phyloP scores from a whole-genome alignment of 2,888 invertebrate genomes.

The Podotricha telesiphe region DNA sequence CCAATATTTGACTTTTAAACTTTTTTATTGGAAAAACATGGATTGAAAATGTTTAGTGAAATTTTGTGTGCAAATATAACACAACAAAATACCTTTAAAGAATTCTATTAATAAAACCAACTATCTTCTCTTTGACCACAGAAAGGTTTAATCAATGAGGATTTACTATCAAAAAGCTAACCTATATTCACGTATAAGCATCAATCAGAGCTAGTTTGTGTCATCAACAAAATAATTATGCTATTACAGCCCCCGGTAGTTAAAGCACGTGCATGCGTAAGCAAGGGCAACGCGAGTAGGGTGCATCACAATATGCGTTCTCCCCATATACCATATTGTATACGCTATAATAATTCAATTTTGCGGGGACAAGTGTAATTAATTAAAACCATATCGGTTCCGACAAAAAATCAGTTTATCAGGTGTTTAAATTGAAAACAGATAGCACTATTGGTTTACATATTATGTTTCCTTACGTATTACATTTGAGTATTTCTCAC shows the following conservation, averaged over 20 bases:
- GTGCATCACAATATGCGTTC: slow-evolving; percentile 55
- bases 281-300: slow-evolving; percentile 52
- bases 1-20: no score
- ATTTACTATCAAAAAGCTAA: slow-evolving; percentile 1
- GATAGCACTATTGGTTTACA: not conserved
- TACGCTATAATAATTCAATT: slow-evolving; percentile 66
- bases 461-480: not conserved
- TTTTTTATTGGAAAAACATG: no score
- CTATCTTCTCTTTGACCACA: not conserved
- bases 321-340: slow-evolving; percentile 54
- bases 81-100: no score
- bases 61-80: no score
- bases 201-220: slow-evolving; percentile 46
- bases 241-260: slow-evolving; percentile 47
- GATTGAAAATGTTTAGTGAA: no score
- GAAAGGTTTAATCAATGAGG: no score
- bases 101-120: no score
- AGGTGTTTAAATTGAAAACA: slow-evolving; percentile 46
- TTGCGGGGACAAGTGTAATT: slow-evolving; percentile 53
- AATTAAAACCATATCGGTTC: slow-evolving; percentile 50
- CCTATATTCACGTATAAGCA: slow-evolving; percentile 28
- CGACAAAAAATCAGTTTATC: slow-evolving; percentile 49
- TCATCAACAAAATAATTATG: slow-evolving; percentile 52
- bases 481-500: not conserved
- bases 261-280: slow-evolving; percentile 68